phyloP scores from a whole-genome alignment of 2,113 vertebrate genomes.

The Mugil cephalus region DNA sequence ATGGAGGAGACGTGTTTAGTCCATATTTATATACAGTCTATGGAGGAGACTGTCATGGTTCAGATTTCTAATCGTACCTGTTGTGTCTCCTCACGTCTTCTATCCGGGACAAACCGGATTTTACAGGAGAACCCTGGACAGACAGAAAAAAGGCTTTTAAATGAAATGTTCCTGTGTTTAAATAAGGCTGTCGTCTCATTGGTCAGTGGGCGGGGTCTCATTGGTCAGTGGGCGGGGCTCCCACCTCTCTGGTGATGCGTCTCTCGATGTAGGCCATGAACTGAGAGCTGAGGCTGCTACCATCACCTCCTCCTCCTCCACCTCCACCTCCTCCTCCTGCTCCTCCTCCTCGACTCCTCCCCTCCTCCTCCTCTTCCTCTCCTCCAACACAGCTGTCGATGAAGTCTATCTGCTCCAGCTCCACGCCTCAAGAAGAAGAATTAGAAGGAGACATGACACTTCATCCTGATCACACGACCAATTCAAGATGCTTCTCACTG shows the following conservation, averaged over 20 bases:
- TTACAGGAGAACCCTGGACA: slow-evolving; percentile 87
- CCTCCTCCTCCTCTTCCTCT: slow-evolving; percentile 68
- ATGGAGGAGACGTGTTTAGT: too few relatives aligned
- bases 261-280: slow-evolving; percentile 82
- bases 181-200: too few relatives aligned
- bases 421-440: slow-evolving; percentile 38
- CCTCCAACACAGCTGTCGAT: slow-evolving; percentile 73
- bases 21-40: too few relatives aligned
- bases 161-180: background rate
- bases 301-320: slow-evolving; percentile 38
- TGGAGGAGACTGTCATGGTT: background rate
- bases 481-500: too few relatives aligned
- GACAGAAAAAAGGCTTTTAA: slow-evolving; percentile 46
- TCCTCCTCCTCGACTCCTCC: slow-evolving; percentile 56
- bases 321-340: slow-evolving; percentile 59
- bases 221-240: background rate
- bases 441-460: background rate
- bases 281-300: slow-evolving; percentile 76
- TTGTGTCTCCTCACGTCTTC: slow-evolving; percentile 86
- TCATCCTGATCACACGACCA: too few relatives aligned
- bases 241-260: slow-evolving; percentile 76
- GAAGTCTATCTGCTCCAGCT: slow-evolving; percentile 78
- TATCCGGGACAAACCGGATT: slow-evolving; percentile 76
- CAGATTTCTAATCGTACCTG: slow-evolving; percentile 81
- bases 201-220: background rate